Evolutionary conservation across 2,797 vertebrate species (phyloP).

Genomic region (Myotis planiceps): DNA sequence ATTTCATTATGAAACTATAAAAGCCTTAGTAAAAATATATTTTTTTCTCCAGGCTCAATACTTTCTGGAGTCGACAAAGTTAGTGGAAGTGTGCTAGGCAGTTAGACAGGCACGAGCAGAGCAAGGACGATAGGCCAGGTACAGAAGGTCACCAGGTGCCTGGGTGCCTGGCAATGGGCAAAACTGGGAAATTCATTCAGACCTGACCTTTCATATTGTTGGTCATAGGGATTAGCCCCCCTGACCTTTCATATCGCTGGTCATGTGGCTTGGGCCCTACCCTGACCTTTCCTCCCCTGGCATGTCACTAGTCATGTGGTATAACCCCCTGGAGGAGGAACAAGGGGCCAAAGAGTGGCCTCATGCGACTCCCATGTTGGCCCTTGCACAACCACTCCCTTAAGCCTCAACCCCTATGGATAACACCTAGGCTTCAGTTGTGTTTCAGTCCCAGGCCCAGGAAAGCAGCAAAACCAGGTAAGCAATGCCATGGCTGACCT

Average conservation of each 20-base stretch:
- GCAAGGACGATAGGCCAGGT: background rate
- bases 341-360: background rate
- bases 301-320: background rate
- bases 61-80: background rate
- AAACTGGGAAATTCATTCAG: background rate
- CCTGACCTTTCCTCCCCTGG: background rate
- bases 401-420: background rate
- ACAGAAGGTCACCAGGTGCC: background rate
- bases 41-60: constrained; percentile 22
- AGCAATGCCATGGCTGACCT: background rate
- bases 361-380: background rate
- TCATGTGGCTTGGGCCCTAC: background rate
- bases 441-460: background rate
- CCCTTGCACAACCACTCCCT: background rate
- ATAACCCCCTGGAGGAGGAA: background rate
- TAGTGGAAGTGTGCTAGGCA: background rate
- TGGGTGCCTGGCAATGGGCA: background rate
- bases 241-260: background rate
- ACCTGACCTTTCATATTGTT: background rate
- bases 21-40: background rate
- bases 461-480: background rate
- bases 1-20: constrained; percentile 30
- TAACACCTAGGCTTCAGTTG: background rate
- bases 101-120: background rate
- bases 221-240: background rate